These are phyloP conservation scores for Cephalotes varians DNA, from an alignment of 2,888 invertebrate genomes.

Conservation along the genomic window DNA sequence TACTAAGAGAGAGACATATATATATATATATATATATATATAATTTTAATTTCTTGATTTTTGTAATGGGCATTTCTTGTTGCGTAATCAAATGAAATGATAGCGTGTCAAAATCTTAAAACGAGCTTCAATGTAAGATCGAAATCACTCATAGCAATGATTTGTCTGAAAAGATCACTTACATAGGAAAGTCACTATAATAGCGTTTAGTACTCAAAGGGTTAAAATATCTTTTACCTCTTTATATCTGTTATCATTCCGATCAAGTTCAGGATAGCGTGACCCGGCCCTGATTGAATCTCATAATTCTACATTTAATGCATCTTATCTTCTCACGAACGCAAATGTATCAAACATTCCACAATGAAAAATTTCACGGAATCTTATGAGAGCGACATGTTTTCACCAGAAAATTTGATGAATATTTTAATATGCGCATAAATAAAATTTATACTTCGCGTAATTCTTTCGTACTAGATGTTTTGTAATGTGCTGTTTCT, in stretches of 20 bases:
- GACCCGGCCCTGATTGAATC: slow-evolving; percentile 15
- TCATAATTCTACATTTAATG: slow-evolving; percentile 75
- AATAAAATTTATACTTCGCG: slow-evolving; percentile 5
- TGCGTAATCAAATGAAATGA: neutral
- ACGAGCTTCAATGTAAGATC: no score
- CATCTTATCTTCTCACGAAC: slow-evolving; percentile 73
- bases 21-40: no score
- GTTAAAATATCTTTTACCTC: neutral
- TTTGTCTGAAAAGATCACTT: neutral
- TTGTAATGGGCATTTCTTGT: neutral
- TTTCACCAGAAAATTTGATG: neutral
- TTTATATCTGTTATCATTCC: neutral
- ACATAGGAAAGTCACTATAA: neutral
- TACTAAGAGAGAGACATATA: no score
- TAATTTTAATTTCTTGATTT: neutral
- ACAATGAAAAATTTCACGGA: neutral
- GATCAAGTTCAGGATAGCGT: neutral
- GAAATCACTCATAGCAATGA: neutral
- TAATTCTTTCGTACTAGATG: neutral
- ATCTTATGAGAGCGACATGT: slow-evolving; percentile 1
- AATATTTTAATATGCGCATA: slow-evolving; percentile 12
- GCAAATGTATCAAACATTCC: neutral
- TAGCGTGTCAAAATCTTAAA: no score
- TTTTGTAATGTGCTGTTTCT: neutral
- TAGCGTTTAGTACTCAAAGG: neutral